Evolutionary conservation across 1,140 invertebrate species (phyloP), one percentile per base, ranked within the genome.

Genomic region (Euglossa dilemma): DNA sequence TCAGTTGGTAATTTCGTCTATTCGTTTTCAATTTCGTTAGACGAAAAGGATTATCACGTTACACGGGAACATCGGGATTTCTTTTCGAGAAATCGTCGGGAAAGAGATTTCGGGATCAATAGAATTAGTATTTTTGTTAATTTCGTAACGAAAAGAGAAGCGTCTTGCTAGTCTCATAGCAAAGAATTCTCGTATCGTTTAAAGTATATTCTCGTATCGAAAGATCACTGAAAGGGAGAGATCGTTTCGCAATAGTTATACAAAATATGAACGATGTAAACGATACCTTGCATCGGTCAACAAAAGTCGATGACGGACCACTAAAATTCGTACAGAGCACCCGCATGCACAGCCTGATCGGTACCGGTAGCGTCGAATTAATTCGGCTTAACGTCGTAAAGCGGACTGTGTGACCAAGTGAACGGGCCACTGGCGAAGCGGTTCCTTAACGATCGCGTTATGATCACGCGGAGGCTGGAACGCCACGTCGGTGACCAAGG

Each of bases 361-460:
- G 54, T 25, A 28, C 43, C 57, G n/a, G 54, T 54, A 50, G 23
- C 59, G 50, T 74, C 28, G 79, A 81, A 75, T 81, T 75, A 81
- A 81, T 67, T 81, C 45, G 61, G 67, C 66, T 74, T 50, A 81
- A 80, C 57, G 79, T 67, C 54, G 36, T 45, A 63, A 56, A 43
- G 36, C 16, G 43, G 23, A n/a, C 4, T 54, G 79, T 81, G 71
- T 66, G 71, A 67, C 80, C 54, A 28, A 76, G 25, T 28, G 20
- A 66, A 76, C 72, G 11, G n/a, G n/a, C 67, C 47, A 54, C 57
- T 80, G 47, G 69, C 54, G 61, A 73, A n/a, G 25, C 43, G 63
- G 45, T 50, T 36, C 14, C 72, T 75, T 67, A 76, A 82, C 43
- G 63, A 52, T 75, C 72, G 52, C 18, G 69, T 72, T 72, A 63